phyloP scores from a whole-genome alignment of 2,113 vertebrate genomes.

The Psilopsiagon aurifrons region DNA sequence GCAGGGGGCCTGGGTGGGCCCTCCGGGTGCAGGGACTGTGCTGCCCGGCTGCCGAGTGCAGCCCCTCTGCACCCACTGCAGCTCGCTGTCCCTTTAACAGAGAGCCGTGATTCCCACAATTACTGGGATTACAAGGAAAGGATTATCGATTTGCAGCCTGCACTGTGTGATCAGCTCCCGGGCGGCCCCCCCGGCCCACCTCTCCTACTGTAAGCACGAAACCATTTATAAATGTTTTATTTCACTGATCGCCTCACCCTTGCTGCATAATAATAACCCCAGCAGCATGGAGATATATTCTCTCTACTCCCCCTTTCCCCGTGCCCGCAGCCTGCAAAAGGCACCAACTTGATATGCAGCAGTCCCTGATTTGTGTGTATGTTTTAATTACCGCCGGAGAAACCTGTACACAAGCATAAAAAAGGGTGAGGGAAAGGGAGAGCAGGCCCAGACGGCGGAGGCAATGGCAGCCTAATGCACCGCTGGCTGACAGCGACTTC shows the following conservation, averaged over 20 bases:
- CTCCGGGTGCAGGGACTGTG: neutral
- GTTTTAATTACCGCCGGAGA: conserved; percentile 73
- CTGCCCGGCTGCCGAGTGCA: accelerated
- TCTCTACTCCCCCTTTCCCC: conserved; percentile 21
- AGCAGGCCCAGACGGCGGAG: conserved; percentile 70
- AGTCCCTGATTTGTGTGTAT: conserved; percentile 67
- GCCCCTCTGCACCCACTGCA: neutral
- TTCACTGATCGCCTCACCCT: conserved; percentile 71
- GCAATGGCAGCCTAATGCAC: conserved; percentile 81
- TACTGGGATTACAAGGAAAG: conserved; percentile 79
- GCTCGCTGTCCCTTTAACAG: conserved; percentile 77
- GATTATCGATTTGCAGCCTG: conserved; percentile 79
- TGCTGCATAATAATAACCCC: conserved; percentile 71
- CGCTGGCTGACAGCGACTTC: conserved; percentile 91
- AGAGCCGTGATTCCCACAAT: conserved; percentile 79
- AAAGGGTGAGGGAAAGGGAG: conserved; percentile 25
- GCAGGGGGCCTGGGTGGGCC: neutral
- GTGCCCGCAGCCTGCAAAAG: conserved; percentile 27
- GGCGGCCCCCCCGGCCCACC: conserved; percentile 55
- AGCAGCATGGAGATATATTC: conserved; percentile 23
- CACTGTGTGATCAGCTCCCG: conserved; percentile 70
- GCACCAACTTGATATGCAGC: conserved; percentile 36
- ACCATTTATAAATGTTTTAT: conserved; percentile 79
- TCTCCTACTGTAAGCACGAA: conserved; percentile 71
- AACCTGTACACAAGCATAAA: conserved; percentile 72